Percentiles rank a stretch among this genome's conserved stretches.
Conservation (phyloP, 2,888 invertebrate species). For the Deilephila elpenor region DNA sequence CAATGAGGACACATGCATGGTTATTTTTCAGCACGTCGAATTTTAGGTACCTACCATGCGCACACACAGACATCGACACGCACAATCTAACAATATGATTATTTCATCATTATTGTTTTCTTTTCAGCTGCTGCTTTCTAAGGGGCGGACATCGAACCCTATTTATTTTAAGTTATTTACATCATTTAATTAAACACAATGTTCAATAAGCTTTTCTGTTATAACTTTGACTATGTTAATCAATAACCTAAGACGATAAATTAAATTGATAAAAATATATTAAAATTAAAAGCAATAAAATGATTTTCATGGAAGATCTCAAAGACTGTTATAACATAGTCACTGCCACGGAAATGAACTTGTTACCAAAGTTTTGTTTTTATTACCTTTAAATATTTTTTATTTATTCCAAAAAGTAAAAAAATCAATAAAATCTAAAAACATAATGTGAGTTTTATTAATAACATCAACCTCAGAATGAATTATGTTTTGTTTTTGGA, state of each 20-base stretch:
- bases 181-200: slow-evolving; percentile 62
- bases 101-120: slow-evolving; percentile 42
- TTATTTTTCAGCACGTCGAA: neutral
- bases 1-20: slow-evolving; percentile 12
- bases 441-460: slow-evolving; percentile 36
- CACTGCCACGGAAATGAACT: slow-evolving; percentile 74
- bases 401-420: slow-evolving; percentile 76
- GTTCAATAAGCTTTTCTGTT: slow-evolving; percentile 64
- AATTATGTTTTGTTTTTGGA: neutral
- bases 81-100: neutral
- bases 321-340: slow-evolving; percentile 71
- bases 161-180: slow-evolving; percentile 62
- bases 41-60: neutral
- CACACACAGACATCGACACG: neutral
- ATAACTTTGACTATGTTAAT: slow-evolving; percentile 76
- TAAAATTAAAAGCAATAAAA: slow-evolving; percentile 33
- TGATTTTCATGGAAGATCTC: slow-evolving; percentile 45
- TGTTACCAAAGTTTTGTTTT: slow-evolving; percentile 74
- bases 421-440: slow-evolving; percentile 74
- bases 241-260: slow-evolving; percentile 45
- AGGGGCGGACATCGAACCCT: slow-evolving; percentile 66
- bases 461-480: neutral
- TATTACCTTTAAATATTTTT: slow-evolving; percentile 72
- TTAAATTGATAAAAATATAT: slow-evolving; percentile 45
- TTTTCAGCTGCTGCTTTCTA: slow-evolving; percentile 82